Evolutionary conservation across 2,888 invertebrate genomes (phyloP), one percentile per base, ranked within the genome.

Genomic region (Alviniconcha strummeri): DNA sequence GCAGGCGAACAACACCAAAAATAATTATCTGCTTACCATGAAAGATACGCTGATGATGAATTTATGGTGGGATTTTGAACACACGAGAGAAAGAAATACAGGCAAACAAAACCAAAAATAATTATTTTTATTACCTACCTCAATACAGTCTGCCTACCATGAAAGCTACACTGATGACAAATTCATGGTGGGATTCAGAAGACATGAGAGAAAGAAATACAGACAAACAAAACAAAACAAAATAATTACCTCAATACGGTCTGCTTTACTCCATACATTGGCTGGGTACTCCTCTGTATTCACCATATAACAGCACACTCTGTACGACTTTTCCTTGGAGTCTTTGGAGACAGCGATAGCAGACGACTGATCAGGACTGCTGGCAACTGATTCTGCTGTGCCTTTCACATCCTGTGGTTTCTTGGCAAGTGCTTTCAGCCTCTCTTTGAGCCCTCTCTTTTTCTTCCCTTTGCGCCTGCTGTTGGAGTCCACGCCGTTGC

Each of bases 211-310:
- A 19, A 72, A 72, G 75, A 6, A 76, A n/a, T 7, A 17, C 5
- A 76, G 56, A 72, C 72, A 19, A 36, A 60, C 8, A 77, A 15
- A 60, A 57, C 77, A 36, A 79, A 15, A 57, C 8, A 13, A 54
- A 55, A 2, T 67, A 85, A 79, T 81, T 74, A 85, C 85, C 85
- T 87, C 87, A 71, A 85, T 83, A 13, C 72, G 36, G n/a, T 80
- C 79, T 17, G 87, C 83, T 77, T 64, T 84, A 57, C 85, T 19
- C 71, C 75, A 69, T 5, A 82, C 86, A 36, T 84, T 56, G 4
- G 76, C 71, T 15, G 80, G 69, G 54, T 74, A 80, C 13, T 87
- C 9, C 91, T 91, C 15, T 81, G 81, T 56, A 57, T 36, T 3
- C 36, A 82, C 76, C 84, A 84, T 17, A 69, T 84, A 82, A 36